Evolutionary conservation across 2,888 invertebrate species (phyloP), one percentile per base, ranked within the genome.

Genomic region (Bimastos eiseni): DNA sequence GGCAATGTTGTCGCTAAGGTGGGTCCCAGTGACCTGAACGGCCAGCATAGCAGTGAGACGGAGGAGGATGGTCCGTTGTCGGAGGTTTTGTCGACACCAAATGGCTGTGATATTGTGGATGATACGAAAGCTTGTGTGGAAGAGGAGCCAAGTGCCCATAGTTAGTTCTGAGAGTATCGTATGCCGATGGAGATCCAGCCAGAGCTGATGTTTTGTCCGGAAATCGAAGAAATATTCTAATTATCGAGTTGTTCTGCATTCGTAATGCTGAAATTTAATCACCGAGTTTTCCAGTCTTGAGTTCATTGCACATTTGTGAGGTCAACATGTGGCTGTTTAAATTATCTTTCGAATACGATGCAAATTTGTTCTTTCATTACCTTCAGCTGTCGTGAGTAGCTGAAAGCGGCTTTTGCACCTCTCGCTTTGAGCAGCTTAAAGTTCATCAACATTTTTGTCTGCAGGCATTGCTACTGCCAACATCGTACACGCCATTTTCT

Each of bases 41-140:
- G n/a, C 70, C 30, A 70, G 17, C n/a, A 24, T 24, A 24, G n/a
- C 70, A n/a, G 17, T n/a, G 70, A n/a, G 8, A 15, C 21, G 1
- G 70, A 70, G 13, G 24, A 49, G 13, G 70, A 11, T n/a, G 11
- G 4, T 8, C 70, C 8, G 70, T 8, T n/a, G 13, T 30, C 24
- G 70, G 70, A 70, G n/a, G 11, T 30, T n/a, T 70, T 70, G 70
- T 30, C 70, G 17, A 70, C 70, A n/a, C 70, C 70, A 70, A 70
- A 70, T n/a, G 70, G 70, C 70, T 70, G 70, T 70, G 70, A 70
- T 70, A 70, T 70, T 70, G 70, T n/a, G 13, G 70, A n/a, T 70
- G 70, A n/a, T 70, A 70, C 1, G 30, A n/a, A 70, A n/a, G 70
- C n/a, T 1, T n/a, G 30, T 70, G 70, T n/a, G 30, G 70, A 70